Conservation (phyloP, 1,140 invertebrate species). For the Drosophila baimaii region DNA sequence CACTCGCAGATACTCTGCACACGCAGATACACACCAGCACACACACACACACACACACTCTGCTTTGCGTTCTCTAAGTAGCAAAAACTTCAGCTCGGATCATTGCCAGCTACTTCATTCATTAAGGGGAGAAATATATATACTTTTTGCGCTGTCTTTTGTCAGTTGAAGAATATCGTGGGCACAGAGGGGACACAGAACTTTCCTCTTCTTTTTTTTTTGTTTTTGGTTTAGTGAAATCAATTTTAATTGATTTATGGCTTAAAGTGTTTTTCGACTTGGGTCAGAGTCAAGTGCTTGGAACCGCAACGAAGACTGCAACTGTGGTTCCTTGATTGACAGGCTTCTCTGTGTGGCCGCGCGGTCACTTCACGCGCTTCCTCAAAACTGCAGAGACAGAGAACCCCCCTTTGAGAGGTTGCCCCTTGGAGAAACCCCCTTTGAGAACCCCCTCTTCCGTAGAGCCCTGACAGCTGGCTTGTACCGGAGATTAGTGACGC, state of each 20-base stretch:
- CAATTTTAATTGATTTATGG: constrained; percentile 82
- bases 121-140: constrained; percentile 51
- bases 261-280: constrained; percentile 73
- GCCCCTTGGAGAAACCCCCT: too few relatives aligned
- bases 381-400: not conserved
- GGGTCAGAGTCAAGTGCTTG: constrained; percentile 60
- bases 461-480: constrained; percentile 21
- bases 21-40: constrained; percentile 12
- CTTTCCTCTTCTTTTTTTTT: not conserved
- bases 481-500: constrained; percentile 67
- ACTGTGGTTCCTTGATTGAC: constrained; percentile 65
- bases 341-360: constrained; percentile 54
- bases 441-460: not conserved
- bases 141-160: constrained; percentile 70
- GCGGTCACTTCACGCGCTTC: constrained; percentile 15
- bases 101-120: constrained; percentile 76
- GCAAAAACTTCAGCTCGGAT: constrained; percentile 70
- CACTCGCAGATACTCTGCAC: constrained; percentile 7
- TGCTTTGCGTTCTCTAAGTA: constrained; percentile 59
- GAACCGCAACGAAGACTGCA: constrained; percentile 24
- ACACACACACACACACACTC: constrained; percentile 15
- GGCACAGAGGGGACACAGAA: not conserved
- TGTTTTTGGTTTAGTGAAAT: constrained; percentile 41
- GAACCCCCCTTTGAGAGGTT: not conserved
- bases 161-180: constrained; percentile 35